Conservation (phyloP, 1,140 invertebrate genomes). For the Papilio aristodemus region DNA sequence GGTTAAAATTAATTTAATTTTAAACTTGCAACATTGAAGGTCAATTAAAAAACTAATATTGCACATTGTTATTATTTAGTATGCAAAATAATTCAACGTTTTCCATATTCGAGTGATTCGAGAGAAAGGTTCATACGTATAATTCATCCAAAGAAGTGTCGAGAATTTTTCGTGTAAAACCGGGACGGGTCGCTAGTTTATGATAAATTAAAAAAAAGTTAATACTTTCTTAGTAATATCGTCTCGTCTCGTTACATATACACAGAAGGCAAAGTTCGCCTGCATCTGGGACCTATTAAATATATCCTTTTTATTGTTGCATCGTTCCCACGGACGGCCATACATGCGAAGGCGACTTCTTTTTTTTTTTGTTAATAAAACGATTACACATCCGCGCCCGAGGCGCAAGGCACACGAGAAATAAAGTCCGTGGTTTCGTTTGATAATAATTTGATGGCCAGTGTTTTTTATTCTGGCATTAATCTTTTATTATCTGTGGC, state of each 20-base stretch:
- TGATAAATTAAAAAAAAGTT: neutral
- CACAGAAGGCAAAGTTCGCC: conserved; percentile 16
- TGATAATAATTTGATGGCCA: conserved; percentile 65
- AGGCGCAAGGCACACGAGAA: conserved; percentile 55
- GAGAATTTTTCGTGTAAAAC: too few species aligned
- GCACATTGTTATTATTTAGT: too few species aligned
- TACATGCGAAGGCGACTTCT: conserved; percentile 52
- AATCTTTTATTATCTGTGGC: conserved; percentile 60
- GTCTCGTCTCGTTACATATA: conserved; percentile 4
- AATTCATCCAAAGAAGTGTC: too few species aligned
- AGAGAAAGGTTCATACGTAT: too few species aligned
- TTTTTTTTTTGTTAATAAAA: conserved; percentile 48
- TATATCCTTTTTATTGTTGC: conserved; percentile 54
- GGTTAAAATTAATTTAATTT: neutral
- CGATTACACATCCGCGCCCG: conserved; percentile 62
- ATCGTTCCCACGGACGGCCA: conserved; percentile 66
- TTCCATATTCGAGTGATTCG: too few species aligned
- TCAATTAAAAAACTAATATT: neutral
- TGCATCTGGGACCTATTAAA: conserved; percentile 34
- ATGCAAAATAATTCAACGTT: too few species aligned
- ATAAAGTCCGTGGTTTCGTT: conserved; percentile 59
- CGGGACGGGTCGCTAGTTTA: too few species aligned
- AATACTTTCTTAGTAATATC: neutral
- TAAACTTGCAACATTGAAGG: neutral
- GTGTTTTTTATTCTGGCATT: conserved; percentile 60